Base-by-base conservation (phyloP, 1,140 invertebrate species). In the Leptopilina clavipes region DNA sequence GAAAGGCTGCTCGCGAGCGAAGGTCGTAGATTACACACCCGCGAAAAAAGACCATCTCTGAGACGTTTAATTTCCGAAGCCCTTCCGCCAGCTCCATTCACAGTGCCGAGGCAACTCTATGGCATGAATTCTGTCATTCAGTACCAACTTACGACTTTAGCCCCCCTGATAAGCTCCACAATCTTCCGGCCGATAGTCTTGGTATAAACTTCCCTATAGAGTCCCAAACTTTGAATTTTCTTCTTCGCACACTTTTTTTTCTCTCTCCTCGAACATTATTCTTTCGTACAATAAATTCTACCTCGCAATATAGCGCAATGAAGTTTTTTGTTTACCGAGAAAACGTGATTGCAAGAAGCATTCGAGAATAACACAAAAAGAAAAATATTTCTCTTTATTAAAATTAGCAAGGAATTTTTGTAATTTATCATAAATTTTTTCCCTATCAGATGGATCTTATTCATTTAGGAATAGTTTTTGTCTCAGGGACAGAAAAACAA, bases 41-140 rank as follows among this genome's bases (percentile, higher is more conserved):
- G 84, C 79, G 87, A 88, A 85, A 86, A 89, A 90, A 86, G 86
- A 87, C 85, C 85, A 86, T 87, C 84, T 75, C 79, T 80, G 81
- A 86, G 89, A 90, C 89, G 86, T 90, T 90, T 90, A 90, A 90
- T 90, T 90, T 90, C 89, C 89, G 87, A 90, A 89, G 89, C 80
- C 86, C 88, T 90, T 90, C 88, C 88, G 86, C 87, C 81, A 81
- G 85, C 82, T 90, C 89, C 86, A 90, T 90, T 90, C 89, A 90
- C 86, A 80, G 70, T 81, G 76, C 78, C 77, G 72, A 10, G 7
- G 79, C 70, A 59, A 81, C 80, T 78, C 75, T 76, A 82, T 83
- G 77, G 79, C 85, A 84, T 84, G 86, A 87, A 86, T 87, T 85
- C 86, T 83, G 87, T 89, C 88, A 89, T 89, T 89, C 86, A 87